phyloP scores from a whole-genome alignment of 2,113 vertebrate species.

The Sus scrofa region T2T-Sscrofa CM000826.6:97959001-97959500 shows the following conservation, averaged over 20 bases:
- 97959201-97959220: background rate
- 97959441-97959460: background rate
- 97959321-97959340: background rate
- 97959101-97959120: background rate
- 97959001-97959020: background rate
- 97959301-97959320: background rate
- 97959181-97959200: background rate
- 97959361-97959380: background rate
- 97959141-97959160: background rate
- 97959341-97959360: background rate
- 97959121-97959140: background rate
- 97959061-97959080: background rate
- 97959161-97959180: background rate
- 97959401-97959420: constrained; percentile 8
- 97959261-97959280: background rate
- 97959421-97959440: background rate
- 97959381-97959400: background rate
- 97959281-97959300: background rate
- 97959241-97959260: background rate
- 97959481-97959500: constrained; percentile 1
- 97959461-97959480: background rate
- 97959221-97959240: background rate
- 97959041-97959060: background rate
- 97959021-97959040: background rate
- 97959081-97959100: background rate